Percentiles rank a stretch among this genome's conserved stretches.
Conservation (phyloP, 1,140 invertebrate species). For the Apis mellifera region Amel_HAv3.1 CM009933.2:3196501-3197000, state of each 20-base stretch:
- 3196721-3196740: neutral
- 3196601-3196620: too few species aligned
- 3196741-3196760: neutral
- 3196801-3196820: neutral
- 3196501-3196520: constrained; percentile 15
- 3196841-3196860: too few species aligned
- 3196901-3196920: neutral
- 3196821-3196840: neutral
- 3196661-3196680: too few species aligned
- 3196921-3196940: constrained; percentile 67
- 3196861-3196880: neutral
- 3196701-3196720: too few species aligned
- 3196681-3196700: too few species aligned
- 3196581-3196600: neutral
- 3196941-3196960: constrained; percentile 21
- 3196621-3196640: too few species aligned
- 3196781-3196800: too few species aligned
- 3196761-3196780: too few species aligned
- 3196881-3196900: constrained; percentile 1
- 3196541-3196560: neutral
- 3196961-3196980: constrained; percentile 55
- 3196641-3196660: too few species aligned
- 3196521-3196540: neutral
- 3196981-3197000: constrained; percentile 65
- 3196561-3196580: neutral